Evolutionary conservation across 2,797 vertebrate genomes (phyloP).

Genomic region (Brotogeris chrysoptera): DNA sequence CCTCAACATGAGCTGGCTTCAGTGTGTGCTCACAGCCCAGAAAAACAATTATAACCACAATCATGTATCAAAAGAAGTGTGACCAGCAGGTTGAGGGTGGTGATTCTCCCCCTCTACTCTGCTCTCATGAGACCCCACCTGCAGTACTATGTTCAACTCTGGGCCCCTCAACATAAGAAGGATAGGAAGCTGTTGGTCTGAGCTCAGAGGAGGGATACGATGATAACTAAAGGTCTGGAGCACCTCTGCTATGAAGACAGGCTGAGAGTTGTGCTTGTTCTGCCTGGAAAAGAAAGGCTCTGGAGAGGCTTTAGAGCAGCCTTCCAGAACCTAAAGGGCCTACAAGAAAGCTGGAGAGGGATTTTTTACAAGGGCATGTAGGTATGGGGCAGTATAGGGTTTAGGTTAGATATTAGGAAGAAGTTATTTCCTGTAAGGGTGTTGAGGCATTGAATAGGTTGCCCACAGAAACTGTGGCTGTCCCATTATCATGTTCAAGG

Average conservation of each 20-base stretch:
- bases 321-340: not conserved
- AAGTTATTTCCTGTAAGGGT: not conserved
- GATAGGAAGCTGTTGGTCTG: not conserved
- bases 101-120: not conserved
- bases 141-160: not conserved
- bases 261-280: not conserved
- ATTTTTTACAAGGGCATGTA: not conserved
- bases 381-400: not conserved
- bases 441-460: not conserved
- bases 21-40: not conserved
- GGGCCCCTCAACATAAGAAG: not conserved
- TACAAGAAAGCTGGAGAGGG: not conserved
- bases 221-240: not conserved
- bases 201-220: not conserved
- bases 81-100: not conserved
- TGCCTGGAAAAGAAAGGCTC: not conserved
- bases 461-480: not conserved
- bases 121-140: not conserved
- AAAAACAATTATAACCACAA: not conserved
- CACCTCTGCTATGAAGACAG: not conserved
- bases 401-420: not conserved
- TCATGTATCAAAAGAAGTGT: not conserved
- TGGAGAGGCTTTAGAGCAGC: not conserved
- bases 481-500: not conserved
- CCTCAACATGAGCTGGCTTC: not conserved